phyloP scores from a whole-genome alignment of 1,140 invertebrate species.

The Sinella curviseta region DNA sequence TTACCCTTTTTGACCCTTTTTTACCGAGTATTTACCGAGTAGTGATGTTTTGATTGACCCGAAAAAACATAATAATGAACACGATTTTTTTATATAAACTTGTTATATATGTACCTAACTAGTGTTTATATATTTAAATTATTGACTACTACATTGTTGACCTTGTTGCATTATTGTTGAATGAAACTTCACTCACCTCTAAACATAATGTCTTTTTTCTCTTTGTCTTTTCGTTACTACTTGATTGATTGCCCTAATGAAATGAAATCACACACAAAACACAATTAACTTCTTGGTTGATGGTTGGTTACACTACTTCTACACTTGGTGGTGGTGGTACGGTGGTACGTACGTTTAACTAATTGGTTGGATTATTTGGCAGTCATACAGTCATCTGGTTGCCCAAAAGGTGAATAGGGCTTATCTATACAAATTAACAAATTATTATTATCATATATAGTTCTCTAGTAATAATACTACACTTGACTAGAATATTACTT shows the following conservation, averaged over 20 bases:
- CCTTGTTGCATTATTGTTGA: background rate
- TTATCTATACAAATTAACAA: background rate
- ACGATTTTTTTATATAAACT: too few species aligned
- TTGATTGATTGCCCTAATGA: background rate
- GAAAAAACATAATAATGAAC: too few species aligned
- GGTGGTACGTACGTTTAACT: background rate
- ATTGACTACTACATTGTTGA: background rate
- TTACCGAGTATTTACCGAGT: too few species aligned
- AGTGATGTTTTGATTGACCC: too few species aligned
- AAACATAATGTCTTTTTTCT: background rate
- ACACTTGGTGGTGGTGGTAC: too few species aligned
- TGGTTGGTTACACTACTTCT: too few species aligned
- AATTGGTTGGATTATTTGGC: slow-evolving; percentile 21
- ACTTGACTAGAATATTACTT: background rate
- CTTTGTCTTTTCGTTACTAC: background rate
- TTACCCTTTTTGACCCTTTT: too few species aligned
- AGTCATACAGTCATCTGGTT: slow-evolving; percentile 56
- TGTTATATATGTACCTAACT: background rate
- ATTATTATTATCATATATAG: slow-evolving; percentile 2
- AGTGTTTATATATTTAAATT: background rate
- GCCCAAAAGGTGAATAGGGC: slow-evolving; percentile 57
- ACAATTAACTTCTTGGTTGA: background rate
- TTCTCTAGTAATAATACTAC: background rate
- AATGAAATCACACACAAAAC: background rate
- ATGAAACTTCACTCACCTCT: background rate